phyloP scores from a whole-genome alignment of 2,113 vertebrate species.

The Pelodiscus sinensis region DNA sequence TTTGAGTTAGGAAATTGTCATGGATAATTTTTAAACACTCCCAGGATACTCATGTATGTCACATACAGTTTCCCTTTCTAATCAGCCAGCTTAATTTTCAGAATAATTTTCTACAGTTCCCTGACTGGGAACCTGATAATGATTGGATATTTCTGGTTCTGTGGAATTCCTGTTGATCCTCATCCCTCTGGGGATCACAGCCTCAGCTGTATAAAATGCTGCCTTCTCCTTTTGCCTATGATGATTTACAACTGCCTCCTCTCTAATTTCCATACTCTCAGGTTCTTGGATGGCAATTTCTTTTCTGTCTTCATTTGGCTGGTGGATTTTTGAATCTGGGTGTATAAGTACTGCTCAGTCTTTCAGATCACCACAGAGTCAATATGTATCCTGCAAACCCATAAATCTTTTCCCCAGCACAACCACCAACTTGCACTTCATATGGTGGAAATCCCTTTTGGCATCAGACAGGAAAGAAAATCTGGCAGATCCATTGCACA shows the following conservation, averaged over 20 bases:
- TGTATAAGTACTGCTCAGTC: not conserved
- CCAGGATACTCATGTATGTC: not conserved
- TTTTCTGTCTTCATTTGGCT: not conserved
- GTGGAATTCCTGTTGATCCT: not conserved
- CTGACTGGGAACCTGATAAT: not conserved
- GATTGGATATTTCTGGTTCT: not conserved
- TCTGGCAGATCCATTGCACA: not conserved
- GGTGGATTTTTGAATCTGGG: not conserved
- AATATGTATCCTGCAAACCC: no score
- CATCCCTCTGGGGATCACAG: not conserved
- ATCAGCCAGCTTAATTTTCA: not conserved
- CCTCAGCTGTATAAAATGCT: not conserved
- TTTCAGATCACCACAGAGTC: not conserved
- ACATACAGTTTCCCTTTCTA: not conserved
- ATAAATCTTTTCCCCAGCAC: not conserved
- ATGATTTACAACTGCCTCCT: not conserved
- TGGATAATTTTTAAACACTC: not conserved
- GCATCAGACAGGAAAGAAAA: not conserved
- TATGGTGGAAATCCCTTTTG: not conserved
- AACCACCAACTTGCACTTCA: not conserved
- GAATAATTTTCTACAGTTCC: not conserved
- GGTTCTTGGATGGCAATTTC: no score
- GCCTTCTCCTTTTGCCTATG: not conserved
- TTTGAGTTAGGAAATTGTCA: constrained; percentile 33
- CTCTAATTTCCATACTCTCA: no score